Evolutionary conservation across 2,888 invertebrate species (phyloP), one percentile per base, ranked within the genome.

Genomic region (Limenitis camilla): DNA sequence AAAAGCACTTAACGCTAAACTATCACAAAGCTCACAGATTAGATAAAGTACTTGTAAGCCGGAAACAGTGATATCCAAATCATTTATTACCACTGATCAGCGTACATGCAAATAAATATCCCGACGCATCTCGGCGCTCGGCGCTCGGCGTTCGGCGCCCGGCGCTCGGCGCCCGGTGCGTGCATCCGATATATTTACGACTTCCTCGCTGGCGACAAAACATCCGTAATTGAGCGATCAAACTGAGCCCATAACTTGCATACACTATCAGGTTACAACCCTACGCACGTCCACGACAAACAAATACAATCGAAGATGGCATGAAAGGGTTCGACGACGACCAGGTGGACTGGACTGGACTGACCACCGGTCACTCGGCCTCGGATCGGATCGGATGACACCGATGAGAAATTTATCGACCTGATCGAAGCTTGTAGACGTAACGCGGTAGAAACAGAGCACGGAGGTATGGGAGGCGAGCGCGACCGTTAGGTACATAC

Each of bases 221-320:
- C 81, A 78, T 72, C 68, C 59, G 72, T 82, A 81, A 86, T 86
- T 82, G 84, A 86, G 83, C 75, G 75, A 79, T 86, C 85, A 83
- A 72, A 66, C 62, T 66, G 63, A 64, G 63, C 66, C 75, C 70
- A 78, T 81, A 78, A 76, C 74, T 81, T 67, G 74, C 75, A 69
- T 64, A 64, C 72, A 72, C 76, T 83, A 83, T 85, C 84, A 66
- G 71, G 71, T 85, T 84, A 67, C 77, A 75, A 72, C 75, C 77
- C 75, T 74, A 49, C 45, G 51, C 38, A 30, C 45, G 29, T 45
- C 36, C 36, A 29, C 36, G 36, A 33, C n/a, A 35, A 38, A 45
- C 11, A 29, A 19, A 36, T 11, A 6, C 29, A n/a, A 36, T n/a
- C 4, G 32, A 33, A 5, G 36, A 38, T 6, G 19, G 40, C 19